Percentiles rank a stretch among this genome's conserved stretches.
Evolutionary conservation across 2,113 vertebrate genomes (phyloP).

Genomic region (Tragelaphus imberbis): DNA sequence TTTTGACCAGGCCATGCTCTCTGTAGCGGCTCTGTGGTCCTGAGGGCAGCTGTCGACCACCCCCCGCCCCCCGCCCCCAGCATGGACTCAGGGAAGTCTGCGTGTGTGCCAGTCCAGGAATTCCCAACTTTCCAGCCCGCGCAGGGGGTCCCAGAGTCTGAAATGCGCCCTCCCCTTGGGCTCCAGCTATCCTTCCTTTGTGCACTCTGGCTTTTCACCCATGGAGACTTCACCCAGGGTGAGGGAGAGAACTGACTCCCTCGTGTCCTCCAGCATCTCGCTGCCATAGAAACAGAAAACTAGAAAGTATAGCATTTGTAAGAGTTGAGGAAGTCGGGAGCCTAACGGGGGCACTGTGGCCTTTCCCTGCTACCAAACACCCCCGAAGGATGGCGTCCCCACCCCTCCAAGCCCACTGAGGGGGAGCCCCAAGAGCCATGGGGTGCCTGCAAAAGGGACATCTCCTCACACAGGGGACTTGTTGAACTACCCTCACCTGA

Average conservation of each 20-base stretch:
- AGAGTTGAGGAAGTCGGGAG: neutral
- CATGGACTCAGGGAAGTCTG: neutral
- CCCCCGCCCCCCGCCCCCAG: neutral
- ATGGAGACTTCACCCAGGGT: neutral
- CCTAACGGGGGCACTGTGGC: neutral
- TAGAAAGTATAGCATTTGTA: neutral
- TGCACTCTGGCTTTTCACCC: neutral
- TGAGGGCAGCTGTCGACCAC: rapidly evolving
- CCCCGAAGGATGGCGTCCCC: neutral
- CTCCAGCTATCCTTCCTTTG: neutral
- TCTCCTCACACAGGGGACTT: neutral
- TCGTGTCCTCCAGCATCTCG: neutral
- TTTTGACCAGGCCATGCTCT: neutral
- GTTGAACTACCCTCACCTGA: neutral
- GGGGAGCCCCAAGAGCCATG: neutral
- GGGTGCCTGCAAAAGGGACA: neutral
- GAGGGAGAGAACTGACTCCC: neutral
- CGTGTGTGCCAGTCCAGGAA: neutral
- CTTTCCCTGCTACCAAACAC: neutral
- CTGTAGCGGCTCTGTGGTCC: neutral
- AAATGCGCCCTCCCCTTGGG: neutral
- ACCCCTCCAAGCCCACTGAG: neutral
- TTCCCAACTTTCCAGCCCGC: too few relatives aligned
- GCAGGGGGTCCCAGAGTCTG: neutral
- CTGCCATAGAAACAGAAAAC: neutral